These are phyloP conservation scores for Calliphora vomitoria DNA, from an alignment of 2,888 invertebrate species.

Conservation along the genomic window DNA sequence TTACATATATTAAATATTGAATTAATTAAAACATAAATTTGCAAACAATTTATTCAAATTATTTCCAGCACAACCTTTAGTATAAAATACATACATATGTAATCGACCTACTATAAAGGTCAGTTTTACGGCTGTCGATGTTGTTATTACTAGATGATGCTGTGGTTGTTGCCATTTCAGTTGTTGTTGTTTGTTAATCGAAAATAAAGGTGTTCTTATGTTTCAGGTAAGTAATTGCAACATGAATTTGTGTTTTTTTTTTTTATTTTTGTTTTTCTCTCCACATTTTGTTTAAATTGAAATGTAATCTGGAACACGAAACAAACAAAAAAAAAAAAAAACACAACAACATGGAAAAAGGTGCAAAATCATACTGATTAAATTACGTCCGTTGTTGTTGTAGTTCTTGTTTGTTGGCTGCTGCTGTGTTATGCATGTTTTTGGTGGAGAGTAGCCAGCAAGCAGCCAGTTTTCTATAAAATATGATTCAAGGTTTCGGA, in stretches of 20 bases:
- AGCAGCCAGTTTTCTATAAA: conserved; percentile 69
- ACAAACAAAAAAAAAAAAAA: neutral
- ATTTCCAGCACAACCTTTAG: conserved; percentile 45
- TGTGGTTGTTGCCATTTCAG: conserved; percentile 25
- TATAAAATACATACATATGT: neutral
- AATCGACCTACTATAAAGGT: conserved; percentile 62
- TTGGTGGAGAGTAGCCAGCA: conserved; percentile 17
- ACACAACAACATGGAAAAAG: conserved; percentile 42
- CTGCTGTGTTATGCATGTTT: conserved; percentile 1
- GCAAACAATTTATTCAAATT: neutral
- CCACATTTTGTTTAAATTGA: conserved; percentile 53
- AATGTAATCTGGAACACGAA: conserved; percentile 62
- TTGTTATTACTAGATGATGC: conserved; percentile 32
- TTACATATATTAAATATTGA: no score
- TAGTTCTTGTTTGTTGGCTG: conserved; percentile 41
- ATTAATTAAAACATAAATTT: no score
- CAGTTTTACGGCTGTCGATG: conserved; percentile 50
- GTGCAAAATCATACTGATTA: conserved; percentile 68
- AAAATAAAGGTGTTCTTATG: conserved; percentile 50
- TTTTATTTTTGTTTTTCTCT: neutral
- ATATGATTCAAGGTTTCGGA: conserved; percentile 85
- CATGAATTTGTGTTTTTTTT: conserved; percentile 44
- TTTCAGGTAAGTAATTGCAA: conserved; percentile 67
- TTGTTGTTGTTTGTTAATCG: conserved; percentile 52
- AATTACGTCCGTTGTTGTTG: conserved; percentile 66